Evolutionary conservation across 2,888 invertebrate species (phyloP).

Genomic region (Plagiodera versicolora): DNA sequence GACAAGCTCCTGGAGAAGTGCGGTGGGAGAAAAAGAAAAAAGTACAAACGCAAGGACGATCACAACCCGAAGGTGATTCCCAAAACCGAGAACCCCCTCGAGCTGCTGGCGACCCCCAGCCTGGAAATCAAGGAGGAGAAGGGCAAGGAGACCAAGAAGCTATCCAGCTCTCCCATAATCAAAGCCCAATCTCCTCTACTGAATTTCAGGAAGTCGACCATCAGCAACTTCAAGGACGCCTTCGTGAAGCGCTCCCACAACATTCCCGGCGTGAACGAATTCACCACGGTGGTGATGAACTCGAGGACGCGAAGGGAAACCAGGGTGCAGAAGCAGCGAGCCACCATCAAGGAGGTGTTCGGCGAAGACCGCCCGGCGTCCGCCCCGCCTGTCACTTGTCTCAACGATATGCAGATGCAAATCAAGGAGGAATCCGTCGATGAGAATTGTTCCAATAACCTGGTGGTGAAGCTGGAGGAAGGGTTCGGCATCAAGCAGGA

Average conservation of each 20-base stretch:
- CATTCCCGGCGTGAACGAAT: slow-evolving; percentile 62
- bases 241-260: slow-evolving; percentile 66
- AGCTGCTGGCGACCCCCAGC: slow-evolving; percentile 68
- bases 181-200: slow-evolving; percentile 64
- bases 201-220: slow-evolving; percentile 70
- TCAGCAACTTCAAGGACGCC: slow-evolving; percentile 67
- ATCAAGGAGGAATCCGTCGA: slow-evolving; percentile 47
- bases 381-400: slow-evolving; percentile 72
- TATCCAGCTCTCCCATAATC: slow-evolving; percentile 44
- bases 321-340: slow-evolving; percentile 70
- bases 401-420: slow-evolving; percentile 48
- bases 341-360: slow-evolving; percentile 81
- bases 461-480: slow-evolving; percentile 27
- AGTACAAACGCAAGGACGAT: slow-evolving; percentile 60
- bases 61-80: slow-evolving; percentile 61
- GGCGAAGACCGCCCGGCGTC: slow-evolving; percentile 80
- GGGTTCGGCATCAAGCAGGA: slow-evolving; percentile 31
- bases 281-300: slow-evolving; percentile 72
- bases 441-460: slow-evolving; percentile 15
- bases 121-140: slow-evolving; percentile 57
- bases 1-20: slow-evolving; percentile 70
- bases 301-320: slow-evolving; percentile 77
- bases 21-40: slow-evolving; percentile 60
- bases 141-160: slow-evolving; percentile 51
- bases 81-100: slow-evolving; percentile 60